Percentiles rank a stretch among this genome's conserved stretches.
phyloP scores from a whole-genome alignment of 2,113 vertebrate genomes.

The Cichladusa arquata region DNA sequence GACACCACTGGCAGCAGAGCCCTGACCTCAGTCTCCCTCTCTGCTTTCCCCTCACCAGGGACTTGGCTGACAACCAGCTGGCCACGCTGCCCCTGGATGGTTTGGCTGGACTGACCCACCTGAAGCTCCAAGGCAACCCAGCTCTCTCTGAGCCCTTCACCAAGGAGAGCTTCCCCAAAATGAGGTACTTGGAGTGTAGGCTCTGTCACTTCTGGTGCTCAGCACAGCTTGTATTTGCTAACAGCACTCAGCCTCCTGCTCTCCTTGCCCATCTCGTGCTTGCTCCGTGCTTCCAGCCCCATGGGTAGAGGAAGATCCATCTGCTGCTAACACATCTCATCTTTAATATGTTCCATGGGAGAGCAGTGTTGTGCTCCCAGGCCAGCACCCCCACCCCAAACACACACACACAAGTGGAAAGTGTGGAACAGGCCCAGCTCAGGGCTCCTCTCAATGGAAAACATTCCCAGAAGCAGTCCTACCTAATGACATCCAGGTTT shows the following conservation, averaged over 20 bases:
- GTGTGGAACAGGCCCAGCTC: constrained; percentile 12
- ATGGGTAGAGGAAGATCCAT: not conserved
- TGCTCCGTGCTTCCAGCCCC: not conserved
- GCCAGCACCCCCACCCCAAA: not conserved
- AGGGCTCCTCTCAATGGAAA: constrained; percentile 57
- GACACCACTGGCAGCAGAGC: not conserved
- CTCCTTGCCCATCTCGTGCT: not conserved
- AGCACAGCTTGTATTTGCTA: not conserved
- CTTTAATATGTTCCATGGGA: not conserved
- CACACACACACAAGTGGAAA: not conserved
- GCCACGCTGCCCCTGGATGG: constrained; percentile 82
- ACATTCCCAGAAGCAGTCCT: constrained; percentile 36
- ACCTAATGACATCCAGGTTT: constrained; percentile 71
- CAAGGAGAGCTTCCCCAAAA: constrained; percentile 87
- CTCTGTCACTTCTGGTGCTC: not conserved
- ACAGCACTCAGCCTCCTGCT: not conserved
- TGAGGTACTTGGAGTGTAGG: constrained; percentile 79
- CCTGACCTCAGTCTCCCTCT: not conserved
- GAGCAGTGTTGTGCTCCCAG: not conserved
- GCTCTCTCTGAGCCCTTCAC: constrained; percentile 84
- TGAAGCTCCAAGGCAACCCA: constrained; percentile 89
- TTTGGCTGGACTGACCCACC: constrained; percentile 84
- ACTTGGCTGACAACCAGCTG: constrained; percentile 87
- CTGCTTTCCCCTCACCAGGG: constrained; percentile 72
- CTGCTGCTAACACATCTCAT: not conserved